Base-by-base conservation (phyloP, 2,888 invertebrate species). In the Hofmannophila pseudospretella region DNA sequence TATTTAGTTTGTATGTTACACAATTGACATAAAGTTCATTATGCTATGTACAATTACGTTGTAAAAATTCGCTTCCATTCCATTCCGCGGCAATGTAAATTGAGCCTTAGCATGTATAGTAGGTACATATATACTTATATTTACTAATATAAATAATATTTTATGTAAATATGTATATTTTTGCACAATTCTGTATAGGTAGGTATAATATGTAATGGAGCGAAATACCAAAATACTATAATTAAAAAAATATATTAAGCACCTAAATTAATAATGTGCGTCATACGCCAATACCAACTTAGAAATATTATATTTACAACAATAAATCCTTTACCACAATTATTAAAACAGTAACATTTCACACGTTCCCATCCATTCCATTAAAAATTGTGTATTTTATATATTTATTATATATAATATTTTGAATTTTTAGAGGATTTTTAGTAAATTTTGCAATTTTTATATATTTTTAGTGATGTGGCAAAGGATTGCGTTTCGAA, bases 401-500 rank as follows among this genome's bases (percentile, higher is more conserved):
- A 32, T 42, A 41, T 50, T 45, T 49, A 37, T 50, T 37, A 47
- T 46, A 36, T 35, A 33, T 39, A 35, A 40, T 38, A 38, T 43
- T 45, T 38, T 44, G 13, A 11, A 4, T 38, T 41, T 40, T 45
- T 39, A 29, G 19, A 4, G 7, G 7, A 8, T 43, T 45, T 29
- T 41, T 42, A 45, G 51, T 45, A 13, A 32, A 43, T 50, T 54
- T 44, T 54, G 39, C 40, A 40, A 49, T 45, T 42, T 43, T 46
- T 42, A 45, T 47, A 28, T 42, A 12, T 34, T 55, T 65, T 59
- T 49, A 36, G 42, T 39, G 39, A 25, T 39, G 63, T 60, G 67
- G 66, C 67, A 69, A 68, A 64, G 64, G 67, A 60, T 41, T 45
- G 75, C 79, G 78, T 81, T 81, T 70, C 48, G 44, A 79, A 80